Evolutionary conservation across 2,888 invertebrate genomes (phyloP).

Genomic region (Trissonchulus latispiculum): DNA sequence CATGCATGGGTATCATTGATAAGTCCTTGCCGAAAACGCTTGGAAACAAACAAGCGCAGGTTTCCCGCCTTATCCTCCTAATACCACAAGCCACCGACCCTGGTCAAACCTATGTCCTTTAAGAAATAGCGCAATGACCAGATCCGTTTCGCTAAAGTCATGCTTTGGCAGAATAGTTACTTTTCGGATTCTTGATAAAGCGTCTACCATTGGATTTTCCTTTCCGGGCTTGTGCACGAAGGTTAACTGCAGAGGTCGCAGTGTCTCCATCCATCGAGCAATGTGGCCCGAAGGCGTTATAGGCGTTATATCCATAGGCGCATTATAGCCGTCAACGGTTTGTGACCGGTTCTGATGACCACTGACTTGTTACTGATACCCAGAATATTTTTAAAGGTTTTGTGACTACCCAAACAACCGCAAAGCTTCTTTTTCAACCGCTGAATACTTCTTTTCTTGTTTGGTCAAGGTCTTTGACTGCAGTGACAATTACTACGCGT

Average conservation of each 20-base stretch:
- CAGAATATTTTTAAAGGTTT: background rate
- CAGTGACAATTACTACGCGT: no score
- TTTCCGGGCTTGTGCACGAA: background rate
- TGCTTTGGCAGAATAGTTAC: background rate
- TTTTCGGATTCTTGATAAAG: background rate
- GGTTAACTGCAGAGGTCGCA: background rate
- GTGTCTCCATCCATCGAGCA: background rate
- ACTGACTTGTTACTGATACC: background rate
- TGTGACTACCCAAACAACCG: background rate
- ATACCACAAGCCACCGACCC: background rate
- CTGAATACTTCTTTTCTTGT: background rate
- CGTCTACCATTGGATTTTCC: background rate
- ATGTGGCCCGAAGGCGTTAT: background rate
- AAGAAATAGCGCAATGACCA: background rate
- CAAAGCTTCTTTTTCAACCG: background rate
- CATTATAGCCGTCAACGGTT: background rate
- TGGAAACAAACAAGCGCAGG: background rate
- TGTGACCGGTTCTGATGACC: background rate
- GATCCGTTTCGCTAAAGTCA: background rate
- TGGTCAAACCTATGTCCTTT: background rate
- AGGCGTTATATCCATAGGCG: background rate
- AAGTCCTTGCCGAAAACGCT: background rate
- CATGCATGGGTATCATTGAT: background rate
- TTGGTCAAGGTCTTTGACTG: background rate
- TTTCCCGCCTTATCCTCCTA: background rate